A percentile compares a stretch with the other conserved stretches of the same genome.
These are phyloP conservation scores for Catostylus mosaicus DNA, from an alignment of 30 jellyfish, hydroid and myxozoan genomes.

Conservation along the genomic window DNA sequence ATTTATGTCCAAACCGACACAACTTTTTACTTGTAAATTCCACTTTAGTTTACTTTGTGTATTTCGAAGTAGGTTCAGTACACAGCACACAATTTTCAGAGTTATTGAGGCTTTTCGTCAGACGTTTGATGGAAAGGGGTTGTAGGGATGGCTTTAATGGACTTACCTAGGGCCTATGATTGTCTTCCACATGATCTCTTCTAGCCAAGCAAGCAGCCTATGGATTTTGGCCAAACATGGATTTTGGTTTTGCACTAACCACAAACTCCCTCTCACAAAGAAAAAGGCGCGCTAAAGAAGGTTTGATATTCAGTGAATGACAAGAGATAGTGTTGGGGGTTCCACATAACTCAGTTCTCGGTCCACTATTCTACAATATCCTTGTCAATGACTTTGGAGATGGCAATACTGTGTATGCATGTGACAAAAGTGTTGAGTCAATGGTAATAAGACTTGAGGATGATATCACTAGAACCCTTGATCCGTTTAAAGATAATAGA, in stretches of 20 bases:
- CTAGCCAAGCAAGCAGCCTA: background rate
- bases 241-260: background rate
- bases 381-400: constrained; percentile 1
- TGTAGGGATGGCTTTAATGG: background rate
- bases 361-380: background rate
- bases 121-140: background rate
- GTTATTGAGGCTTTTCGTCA: background rate
- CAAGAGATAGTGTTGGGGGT: background rate
- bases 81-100: background rate
- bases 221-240: background rate
- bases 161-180: background rate
- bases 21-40: background rate
- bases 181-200: background rate
- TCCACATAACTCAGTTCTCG: constrained; percentile 13
- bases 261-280: background rate
- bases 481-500: background rate
- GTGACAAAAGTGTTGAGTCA: background rate
- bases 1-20: background rate
- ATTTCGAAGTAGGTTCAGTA: background rate
- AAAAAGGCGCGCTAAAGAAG: background rate
- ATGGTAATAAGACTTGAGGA: background rate
- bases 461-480: background rate
- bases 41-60: background rate
- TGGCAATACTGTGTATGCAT: constrained; percentile 3
- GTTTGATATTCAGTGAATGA: background rate